These are phyloP conservation scores for Onychomys arenicola DNA, from an alignment of 2,797 vertebrate genomes.

Conservation along the genomic window DNA sequence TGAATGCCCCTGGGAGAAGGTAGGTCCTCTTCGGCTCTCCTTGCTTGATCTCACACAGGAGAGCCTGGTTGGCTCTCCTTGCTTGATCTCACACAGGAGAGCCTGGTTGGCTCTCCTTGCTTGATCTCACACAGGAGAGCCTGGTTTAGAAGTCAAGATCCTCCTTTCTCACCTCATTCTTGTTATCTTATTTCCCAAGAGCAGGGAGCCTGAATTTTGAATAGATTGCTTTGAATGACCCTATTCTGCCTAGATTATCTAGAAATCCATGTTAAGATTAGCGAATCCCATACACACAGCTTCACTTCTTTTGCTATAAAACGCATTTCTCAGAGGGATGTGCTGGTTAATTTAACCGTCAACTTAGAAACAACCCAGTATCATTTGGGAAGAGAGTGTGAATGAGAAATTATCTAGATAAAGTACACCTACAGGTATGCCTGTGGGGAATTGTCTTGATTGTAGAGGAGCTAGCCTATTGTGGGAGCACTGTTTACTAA, in stretches of 20 bases:
- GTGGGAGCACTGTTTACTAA: no score
- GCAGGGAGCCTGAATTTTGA: neutral
- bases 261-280: neutral
- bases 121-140: no score
- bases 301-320: neutral
- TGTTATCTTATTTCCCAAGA: neutral
- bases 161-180: neutral
- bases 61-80: neutral
- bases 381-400: neutral
- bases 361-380: neutral
- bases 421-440: no score
- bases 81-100: neutral
- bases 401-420: neutral
- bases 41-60: neutral
- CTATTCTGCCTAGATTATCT: conserved; percentile 1
- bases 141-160: neutral
- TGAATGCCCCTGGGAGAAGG: neutral
- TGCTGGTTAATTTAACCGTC: neutral
- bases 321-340: neutral
- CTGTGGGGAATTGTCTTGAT: neutral
- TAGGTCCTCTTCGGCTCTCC: neutral
- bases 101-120: no score
- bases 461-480: neutral
- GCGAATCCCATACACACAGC: neutral
- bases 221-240: conserved; percentile 1